Evolutionary conservation across 1,140 invertebrate species (phyloP).

Genomic region (Conopomorpha cramerella): DNA sequence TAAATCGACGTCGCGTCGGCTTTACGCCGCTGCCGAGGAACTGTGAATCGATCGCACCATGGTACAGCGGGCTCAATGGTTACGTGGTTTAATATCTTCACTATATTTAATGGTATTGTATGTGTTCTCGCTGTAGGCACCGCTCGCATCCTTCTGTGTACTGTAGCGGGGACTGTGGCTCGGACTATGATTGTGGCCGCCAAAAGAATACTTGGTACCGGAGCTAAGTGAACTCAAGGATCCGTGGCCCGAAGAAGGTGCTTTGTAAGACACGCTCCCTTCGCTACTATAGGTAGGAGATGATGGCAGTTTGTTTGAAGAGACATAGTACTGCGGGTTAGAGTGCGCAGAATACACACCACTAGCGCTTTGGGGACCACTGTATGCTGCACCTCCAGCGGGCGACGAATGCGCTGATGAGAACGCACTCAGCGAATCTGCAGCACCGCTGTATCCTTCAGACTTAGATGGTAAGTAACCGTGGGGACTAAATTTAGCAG

Average conservation of each 20-base stretch:
- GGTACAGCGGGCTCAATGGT: too few species aligned
- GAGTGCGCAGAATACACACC: constrained; percentile 27
- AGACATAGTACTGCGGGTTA: constrained; percentile 33
- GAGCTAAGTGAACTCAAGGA: constrained; percentile 27
- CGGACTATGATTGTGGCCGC: constrained; percentile 15
- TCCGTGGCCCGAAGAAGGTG: constrained; percentile 21
- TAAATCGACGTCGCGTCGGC: too few species aligned
- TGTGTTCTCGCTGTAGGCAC: constrained; percentile 33
- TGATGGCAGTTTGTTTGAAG: constrained; percentile 21
- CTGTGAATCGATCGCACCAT: too few species aligned
- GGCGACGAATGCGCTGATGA: constrained; percentile 25
- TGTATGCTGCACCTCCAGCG: constrained; percentile 25
- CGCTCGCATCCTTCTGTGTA: constrained; percentile 29
- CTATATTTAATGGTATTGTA: constrained; percentile 55
- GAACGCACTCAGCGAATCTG: constrained; percentile 32
- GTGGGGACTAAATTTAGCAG: constrained; percentile 25
- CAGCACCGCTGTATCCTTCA: constrained; percentile 25
- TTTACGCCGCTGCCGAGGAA: too few species aligned
- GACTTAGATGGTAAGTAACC: constrained; percentile 27
- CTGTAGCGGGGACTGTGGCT: constrained; percentile 18
- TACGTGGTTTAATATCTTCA: constrained; percentile 37
- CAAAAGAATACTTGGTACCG: constrained; percentile 39
- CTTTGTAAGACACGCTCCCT: constrained; percentile 26
- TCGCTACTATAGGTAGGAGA: constrained; percentile 23
- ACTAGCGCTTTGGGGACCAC: constrained; percentile 20